These are phyloP conservation scores for Polydrusus pterygomalis DNA, from an alignment of 2,888 invertebrate species.

Conservation along the genomic window DNA sequence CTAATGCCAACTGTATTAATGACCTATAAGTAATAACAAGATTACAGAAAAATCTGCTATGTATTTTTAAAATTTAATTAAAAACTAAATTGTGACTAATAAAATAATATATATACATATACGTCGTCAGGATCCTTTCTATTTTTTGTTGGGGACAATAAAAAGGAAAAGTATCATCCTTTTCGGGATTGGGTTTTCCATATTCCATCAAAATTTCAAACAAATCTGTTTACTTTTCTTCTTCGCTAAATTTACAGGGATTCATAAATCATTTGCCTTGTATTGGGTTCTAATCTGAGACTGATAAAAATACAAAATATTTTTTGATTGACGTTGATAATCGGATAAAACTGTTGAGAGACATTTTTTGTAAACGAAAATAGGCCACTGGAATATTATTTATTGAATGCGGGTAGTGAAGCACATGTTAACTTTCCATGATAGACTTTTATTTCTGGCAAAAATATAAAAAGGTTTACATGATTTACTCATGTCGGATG, in stretches of 20 bases:
- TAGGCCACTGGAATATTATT: too few relatives aligned
- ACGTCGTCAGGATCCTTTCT: background rate
- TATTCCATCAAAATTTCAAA: conserved; percentile 43
- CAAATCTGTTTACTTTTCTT: conserved; percentile 41
- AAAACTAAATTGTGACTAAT: background rate
- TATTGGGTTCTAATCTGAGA: conserved; percentile 15
- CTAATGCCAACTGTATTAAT: too few relatives aligned
- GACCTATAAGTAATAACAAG: too few relatives aligned
- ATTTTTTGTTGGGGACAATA: background rate
- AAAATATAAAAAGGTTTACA: too few relatives aligned
- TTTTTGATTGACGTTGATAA: conserved; percentile 6
- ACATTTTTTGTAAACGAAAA: background rate
- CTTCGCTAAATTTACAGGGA: conserved; percentile 35
- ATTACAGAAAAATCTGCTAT: too few relatives aligned
- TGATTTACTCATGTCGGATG: too few relatives aligned
- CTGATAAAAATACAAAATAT: background rate
- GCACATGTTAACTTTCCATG: too few relatives aligned
- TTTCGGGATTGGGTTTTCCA: conserved; percentile 30
- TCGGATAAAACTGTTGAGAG: background rate
- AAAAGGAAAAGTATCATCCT: conserved; percentile 11
- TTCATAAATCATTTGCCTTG: conserved; percentile 43
- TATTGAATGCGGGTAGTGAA: too few relatives aligned
- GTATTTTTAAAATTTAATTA: too few relatives aligned
- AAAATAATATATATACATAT: background rate
- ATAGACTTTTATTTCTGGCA: too few relatives aligned